Conservation (phyloP, 2,888 invertebrate genomes). For the Agrypnus murinus region DNA sequence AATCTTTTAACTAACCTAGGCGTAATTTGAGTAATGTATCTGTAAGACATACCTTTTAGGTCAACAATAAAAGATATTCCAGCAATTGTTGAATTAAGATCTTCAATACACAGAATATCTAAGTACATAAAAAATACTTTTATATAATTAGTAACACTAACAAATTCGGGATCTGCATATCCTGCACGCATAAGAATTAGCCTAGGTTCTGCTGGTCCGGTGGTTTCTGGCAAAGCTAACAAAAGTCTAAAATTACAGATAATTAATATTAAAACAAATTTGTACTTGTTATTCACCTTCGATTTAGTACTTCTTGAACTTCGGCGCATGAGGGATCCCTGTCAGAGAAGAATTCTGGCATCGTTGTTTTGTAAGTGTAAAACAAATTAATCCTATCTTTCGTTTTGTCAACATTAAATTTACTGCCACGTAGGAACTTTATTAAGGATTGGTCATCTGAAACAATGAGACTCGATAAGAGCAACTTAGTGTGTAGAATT, state of each 20-base stretch:
- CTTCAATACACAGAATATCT: conserved; percentile 75
- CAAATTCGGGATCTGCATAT: not conserved
- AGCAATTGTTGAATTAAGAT: conserved; percentile 74
- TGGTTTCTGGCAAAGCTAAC: not conserved
- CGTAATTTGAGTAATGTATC: conserved; percentile 68
- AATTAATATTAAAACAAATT: not conserved
- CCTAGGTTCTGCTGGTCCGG: not conserved
- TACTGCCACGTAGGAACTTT: conserved; percentile 74
- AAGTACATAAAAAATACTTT: conserved; percentile 73
- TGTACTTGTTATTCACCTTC: conserved; percentile 68
- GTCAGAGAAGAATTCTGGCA: conserved; percentile 75
- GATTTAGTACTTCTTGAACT: conserved; percentile 62
- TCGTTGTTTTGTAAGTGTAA: conserved; percentile 74
- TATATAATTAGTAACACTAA: conserved; percentile 63
- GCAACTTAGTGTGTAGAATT: no score
- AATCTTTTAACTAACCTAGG: conserved; percentile 75
- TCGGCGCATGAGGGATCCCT: conserved; percentile 69
- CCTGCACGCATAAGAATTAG: not conserved
- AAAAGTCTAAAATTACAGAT: not conserved
- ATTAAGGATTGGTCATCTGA: conserved; percentile 74
- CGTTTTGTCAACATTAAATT: conserved; percentile 73
- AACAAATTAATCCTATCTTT: conserved; percentile 76
- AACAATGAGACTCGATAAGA: no score
- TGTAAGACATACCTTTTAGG: not conserved
- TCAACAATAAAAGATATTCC: conserved; percentile 73